Evolutionary conservation across 2,888 invertebrate genomes (phyloP), one percentile per base, ranked within the genome.

Genomic region (Oeneis ivallda): DNA sequence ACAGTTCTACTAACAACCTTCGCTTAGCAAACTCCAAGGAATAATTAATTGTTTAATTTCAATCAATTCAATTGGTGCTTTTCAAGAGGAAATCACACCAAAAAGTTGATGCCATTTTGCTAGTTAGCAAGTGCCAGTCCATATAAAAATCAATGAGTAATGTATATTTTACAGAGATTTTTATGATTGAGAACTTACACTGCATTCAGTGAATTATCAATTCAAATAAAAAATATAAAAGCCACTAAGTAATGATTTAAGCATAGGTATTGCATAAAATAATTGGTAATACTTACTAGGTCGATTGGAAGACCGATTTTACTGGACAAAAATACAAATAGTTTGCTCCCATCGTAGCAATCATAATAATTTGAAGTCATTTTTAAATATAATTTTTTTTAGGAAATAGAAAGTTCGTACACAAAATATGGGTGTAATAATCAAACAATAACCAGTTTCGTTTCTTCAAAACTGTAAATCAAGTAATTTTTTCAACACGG

Each of bases 291-390:
- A 63, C 94, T 94, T 92, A 96, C 96, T 93, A 96, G 93, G 90
- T 97, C 96, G 78, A 96, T 93, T 61, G 96, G 95, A 72, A 97
- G 91, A 70, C 95, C 95, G 73, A 94, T 86, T 79, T 92, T 90
- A 75, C 93, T 93, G 41, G 96, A 93, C 68, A 96, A 78, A 90
- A 94, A 95, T 69, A 92, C 81, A 83, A 97, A 96, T 67, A 94
- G 82, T 78, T 93, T 93, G 82, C 95, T 95, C 67, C 96, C 96
- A 81, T 94, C 94, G 81, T 96, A 96, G 75, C 93, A 92, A 77
- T 90, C 89, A 70, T 88, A 77, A 72, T 87, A 89, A 54, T 77
- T 73, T 65, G 80, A 72, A 66, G 81, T 76, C 83, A 84, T 85
- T 71, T 54, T 76, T 59, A 62, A 43, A 52, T 53, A 71, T 37